Evolutionary conservation across 2,113 vertebrate species (phyloP).

Genomic region (Propithecus coquereli): DNA sequence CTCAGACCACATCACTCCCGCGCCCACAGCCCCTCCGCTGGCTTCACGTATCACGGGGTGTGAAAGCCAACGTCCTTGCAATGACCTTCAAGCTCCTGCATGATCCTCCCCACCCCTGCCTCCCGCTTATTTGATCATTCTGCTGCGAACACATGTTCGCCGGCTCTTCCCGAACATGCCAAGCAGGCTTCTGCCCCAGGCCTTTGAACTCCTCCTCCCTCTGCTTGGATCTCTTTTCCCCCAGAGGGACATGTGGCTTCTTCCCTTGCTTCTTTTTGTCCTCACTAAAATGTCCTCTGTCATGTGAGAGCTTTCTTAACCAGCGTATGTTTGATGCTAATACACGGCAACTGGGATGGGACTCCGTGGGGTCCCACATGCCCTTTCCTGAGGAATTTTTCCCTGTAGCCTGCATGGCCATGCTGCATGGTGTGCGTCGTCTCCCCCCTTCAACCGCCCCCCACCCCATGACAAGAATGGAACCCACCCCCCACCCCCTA

Average conservation of each 20-base stretch:
- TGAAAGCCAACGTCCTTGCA: neutral
- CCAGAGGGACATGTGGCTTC: neutral
- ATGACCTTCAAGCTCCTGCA: neutral
- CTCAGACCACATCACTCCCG: fast-evolving
- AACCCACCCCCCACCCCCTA: neutral
- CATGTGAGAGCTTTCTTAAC: neutral
- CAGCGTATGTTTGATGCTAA: fast-evolving
- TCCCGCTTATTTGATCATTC: neutral
- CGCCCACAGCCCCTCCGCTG: neutral
- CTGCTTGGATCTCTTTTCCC: neutral
- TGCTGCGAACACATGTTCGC: neutral
- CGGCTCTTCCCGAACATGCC: neutral
- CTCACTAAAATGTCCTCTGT: neutral
- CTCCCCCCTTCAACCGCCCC: fast-evolving
- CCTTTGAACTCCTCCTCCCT: neutral
- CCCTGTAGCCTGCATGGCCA: fast-evolving
- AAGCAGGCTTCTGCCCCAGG: neutral
- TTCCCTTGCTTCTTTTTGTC: neutral
- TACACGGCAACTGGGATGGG: fast-evolving
- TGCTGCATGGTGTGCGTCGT: fast-evolving
- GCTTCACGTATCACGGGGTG: neutral
- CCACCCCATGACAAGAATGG: fast-evolving
- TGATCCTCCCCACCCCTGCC: fast-evolving
- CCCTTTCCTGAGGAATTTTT: neutral
- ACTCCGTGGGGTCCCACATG: fast-evolving